Conservation (phyloP, 1,140 invertebrate species). For the Caenorhabditis brenneri region DNA sequence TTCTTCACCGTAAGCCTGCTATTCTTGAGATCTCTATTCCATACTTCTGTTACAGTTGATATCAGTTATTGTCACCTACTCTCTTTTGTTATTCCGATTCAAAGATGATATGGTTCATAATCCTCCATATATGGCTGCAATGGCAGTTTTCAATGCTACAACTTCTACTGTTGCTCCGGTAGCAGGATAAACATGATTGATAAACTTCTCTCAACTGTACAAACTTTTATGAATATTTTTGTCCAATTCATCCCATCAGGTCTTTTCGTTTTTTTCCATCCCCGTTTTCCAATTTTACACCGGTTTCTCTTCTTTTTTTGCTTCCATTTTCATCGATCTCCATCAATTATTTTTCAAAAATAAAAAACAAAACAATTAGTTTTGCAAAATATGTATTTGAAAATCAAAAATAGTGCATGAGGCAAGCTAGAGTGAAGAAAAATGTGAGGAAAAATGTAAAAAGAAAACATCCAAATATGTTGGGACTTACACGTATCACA, state of each 20-base stretch:
- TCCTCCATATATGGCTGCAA: constrained; percentile 17
- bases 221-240: background rate
- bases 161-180: background rate
- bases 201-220: background rate
- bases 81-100: constrained; percentile 63
- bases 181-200: background rate
- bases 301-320: background rate
- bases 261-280: background rate
- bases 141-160: background rate
- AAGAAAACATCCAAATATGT: constrained; percentile 25
- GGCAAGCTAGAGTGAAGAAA: constrained; percentile 7
- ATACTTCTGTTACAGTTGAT: constrained; percentile 56
- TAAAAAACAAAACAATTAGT: background rate
- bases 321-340: background rate
- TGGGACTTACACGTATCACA: constrained; percentile 23
- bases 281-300: background rate
- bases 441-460: background rate
- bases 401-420: constrained; percentile 19
- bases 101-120: constrained; percentile 54
- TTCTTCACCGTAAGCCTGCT: constrained; percentile 61
- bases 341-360: no score
- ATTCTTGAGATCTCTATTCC: background rate
- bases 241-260: background rate
- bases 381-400: constrained; percentile 32
- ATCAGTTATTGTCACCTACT: constrained; percentile 66